Base-by-base conservation (phyloP, 2,888 invertebrate genomes). In the Meteorus cinctellus region DNA sequence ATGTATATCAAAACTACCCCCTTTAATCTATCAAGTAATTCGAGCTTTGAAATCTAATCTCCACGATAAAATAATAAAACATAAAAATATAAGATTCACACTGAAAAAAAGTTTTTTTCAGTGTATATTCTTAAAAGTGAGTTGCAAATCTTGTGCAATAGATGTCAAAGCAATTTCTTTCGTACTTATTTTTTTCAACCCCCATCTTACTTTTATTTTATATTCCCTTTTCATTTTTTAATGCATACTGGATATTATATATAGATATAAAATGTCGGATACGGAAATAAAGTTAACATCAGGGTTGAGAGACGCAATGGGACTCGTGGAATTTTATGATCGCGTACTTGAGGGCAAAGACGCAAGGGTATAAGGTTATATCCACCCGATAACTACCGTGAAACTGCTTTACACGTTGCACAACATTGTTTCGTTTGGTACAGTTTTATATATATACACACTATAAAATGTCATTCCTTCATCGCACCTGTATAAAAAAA, bases 381-480 rank as follows among this genome's bases (percentile, higher is more conserved):
- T 75, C 72, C 71, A 78, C 66, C 76, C 73, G 76, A 78, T 78
- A 76, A 78, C 76, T 73, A 75, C 71, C 62, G 70, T 63, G 62
- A 74, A 76, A 76, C 76, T 74, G 66, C 78, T 78, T 77, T 74
- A 71, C 78, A 78, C 73, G 75, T 76, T 76, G 51, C 77, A 19
- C 55, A 75, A 69, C 71, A 66, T 76, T 78, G 76, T 78, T 78
- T 63, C 65, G 74, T 63, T 73, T 69, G 66, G 60, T 69, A 51
- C 41, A 67, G 41, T 60, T 65, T 10, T 19, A 8, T 55, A 55
- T 55, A 55, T 55, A 55, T 55, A 73, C 70, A 73, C 70, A 71
- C 67, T 66, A 41, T 73, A 75, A 76, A 78, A 78, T 76, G 73
- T 78, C 75, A 78, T 62, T 55, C 60, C 72, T 63, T 65, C 55